Evolutionary conservation across 2,888 invertebrate genomes (phyloP), one percentile per base, ranked within the genome.

Genomic region (Abscondita cerata): DNA sequence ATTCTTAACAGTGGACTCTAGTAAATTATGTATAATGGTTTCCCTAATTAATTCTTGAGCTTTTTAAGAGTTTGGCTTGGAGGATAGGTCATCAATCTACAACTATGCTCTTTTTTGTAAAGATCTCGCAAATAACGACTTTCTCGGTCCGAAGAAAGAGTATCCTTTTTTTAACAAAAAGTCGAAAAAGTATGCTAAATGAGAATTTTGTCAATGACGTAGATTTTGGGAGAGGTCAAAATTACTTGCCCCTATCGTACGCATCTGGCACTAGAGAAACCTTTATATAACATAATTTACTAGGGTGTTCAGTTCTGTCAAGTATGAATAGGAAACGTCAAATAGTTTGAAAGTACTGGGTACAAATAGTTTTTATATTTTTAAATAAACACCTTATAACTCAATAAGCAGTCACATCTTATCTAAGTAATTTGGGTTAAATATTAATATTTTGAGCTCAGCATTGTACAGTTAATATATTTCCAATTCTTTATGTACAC

Each of bases 361-460:
- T 9, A 36, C 3, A 12, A 36, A 36, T 12, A 36, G 3, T 36
- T 36, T 5, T 5, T 36, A 36, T 8, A 8, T 5, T 36, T 36
- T 36, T 8, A 36, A 36, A 8, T 8, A 36, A 36, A 36, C 36
- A 36, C 2, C 36, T 36, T 36, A 11, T 36, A 36, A 36, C 36
- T 36, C 36, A 36, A 11, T 36, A 36, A 9, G 36, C 2, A 36
- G 36, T 2, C 36, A 2, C 36, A 36, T 36, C 11, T 36, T 36
- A 36, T 36, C 36, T 36, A 36, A 36, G 11, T 36, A 12, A 36
- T 36, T 36, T 36, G 36, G 11, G 36, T 36, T 36, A 12, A 36
- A 36, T 36, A 4, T 36, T 36, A 36, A 36, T 36, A 36, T 36
- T n/a, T 36, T 36, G 36, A 36, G 36, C 36, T 36, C 36, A 36